Base-by-base conservation (phyloP, 2,888 invertebrate species). In the Temnothorax ravouxi region DNA sequence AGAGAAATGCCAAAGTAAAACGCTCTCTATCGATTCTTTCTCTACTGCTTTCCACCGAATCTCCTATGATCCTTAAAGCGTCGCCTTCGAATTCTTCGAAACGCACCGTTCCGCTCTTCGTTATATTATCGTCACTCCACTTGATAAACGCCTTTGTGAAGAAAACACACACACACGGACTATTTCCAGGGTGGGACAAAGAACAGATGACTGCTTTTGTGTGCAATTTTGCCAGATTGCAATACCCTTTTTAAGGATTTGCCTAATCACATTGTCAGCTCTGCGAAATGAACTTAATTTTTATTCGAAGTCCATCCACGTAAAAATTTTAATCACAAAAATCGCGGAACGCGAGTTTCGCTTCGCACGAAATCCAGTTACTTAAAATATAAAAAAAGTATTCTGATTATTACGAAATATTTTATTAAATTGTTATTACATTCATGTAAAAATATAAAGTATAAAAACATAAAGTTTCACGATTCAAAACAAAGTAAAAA, bases 1-100 rank as follows among this genome's bases (percentile, higher is more conserved):
- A 67, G 66, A 76, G 76, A 86, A 80, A 71, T 54, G 71, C 56
- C 50, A 66, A 77, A 81, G 75, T 72, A 25, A 76, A 85, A 72
- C 80, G 38, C 41, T 67, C 50, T 67, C 69, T 47, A n/a, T n/a
- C n/a, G n/a, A n/a, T n/a, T n/a, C n/a, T n/a, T n/a, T n/a, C n/a
- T n/a, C n/a, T n/a, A n/a, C n/a, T n/a, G n/a, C n/a, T n/a, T n/a
- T n/a, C n/a, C n/a, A n/a, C n/a, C n/a, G n/a, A n/a, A n/a, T n/a
- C n/a, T n/a, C n/a, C n/a, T n/a, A n/a, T n/a, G n/a, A n/a, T n/a
- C n/a, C n/a, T n/a, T n/a, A n/a, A n/a, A n/a, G n/a, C n/a, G n/a
- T n/a, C n/a, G n/a, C n/a, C n/a, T n/a, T n/a, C n/a, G n/a, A n/a
- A n/a, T n/a, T n/a, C n/a, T n/a, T n/a, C n/a, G n/a, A n/a, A n/a